Percentiles rank a stretch among this genome's conserved stretches.
phyloP scores from a whole-genome alignment of 2,113 vertebrate genomes.

The Callionymus lyra region DNA sequence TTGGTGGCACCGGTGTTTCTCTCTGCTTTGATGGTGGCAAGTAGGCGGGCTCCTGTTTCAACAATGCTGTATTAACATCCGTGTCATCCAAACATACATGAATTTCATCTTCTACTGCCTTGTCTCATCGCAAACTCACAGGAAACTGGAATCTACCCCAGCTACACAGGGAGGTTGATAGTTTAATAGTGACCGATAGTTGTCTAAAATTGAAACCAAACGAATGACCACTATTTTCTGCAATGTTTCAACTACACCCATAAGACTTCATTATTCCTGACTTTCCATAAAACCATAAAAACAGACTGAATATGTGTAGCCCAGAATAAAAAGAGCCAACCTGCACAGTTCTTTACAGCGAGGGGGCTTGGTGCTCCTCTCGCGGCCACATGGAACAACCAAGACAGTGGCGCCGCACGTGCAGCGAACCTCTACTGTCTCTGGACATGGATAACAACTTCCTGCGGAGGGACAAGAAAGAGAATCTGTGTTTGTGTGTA shows the following conservation, averaged over 20 bases:
- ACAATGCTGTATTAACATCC: no score
- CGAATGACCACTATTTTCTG: no score
- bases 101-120: no score
- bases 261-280: no score
- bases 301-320: neutral
- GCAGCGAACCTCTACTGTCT: slow-evolving; percentile 41
- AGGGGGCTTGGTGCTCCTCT: slow-evolving; percentile 48
- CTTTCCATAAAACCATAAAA: no score
- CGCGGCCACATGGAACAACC: slow-evolving; percentile 41
- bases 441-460: slow-evolving; percentile 51
- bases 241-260: no score
- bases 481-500: neutral
- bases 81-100: no score
- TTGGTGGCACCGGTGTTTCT: slow-evolving; percentile 46
- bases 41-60: slow-evolving; percentile 27
- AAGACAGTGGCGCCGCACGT: slow-evolving; percentile 15
- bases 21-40: slow-evolving; percentile 45
- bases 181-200: no score
- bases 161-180: no score
- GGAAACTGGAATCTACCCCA: no score
- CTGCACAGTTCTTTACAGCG: slow-evolving; percentile 54
- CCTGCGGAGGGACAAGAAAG: slow-evolving; percentile 13
- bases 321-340: slow-evolving; percentile 6
- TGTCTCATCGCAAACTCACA: no score
- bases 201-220: no score